Base-by-base conservation (phyloP, 2,888 invertebrate genomes). In the Mesochorus sp. region DNA sequence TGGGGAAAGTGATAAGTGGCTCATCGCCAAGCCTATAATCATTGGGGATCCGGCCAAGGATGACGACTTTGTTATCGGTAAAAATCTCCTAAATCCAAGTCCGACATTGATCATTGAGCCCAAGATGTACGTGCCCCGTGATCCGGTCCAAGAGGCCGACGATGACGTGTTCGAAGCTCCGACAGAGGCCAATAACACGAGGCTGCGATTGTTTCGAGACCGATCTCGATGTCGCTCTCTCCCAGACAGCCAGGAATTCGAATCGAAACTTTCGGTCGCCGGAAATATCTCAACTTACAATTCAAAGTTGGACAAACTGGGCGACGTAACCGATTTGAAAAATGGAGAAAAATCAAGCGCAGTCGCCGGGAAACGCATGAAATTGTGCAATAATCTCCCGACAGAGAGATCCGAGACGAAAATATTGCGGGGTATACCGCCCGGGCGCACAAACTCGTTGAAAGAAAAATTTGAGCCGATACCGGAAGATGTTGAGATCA, bases 381-480 rank as follows among this genome's bases (percentile, higher is more conserved):
- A 78, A 66, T 84, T 83, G 12, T 57, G 79, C 3, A 80, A 78
- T 8, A 81, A 80, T 12, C 44, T 14, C 17, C 19, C 19, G 6
- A 34, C 10, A 14, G 51, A 57, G 10, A 6, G 80, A 55, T 17
- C 49, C 37, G 0, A 8, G 26, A 0, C 34, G 1, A 55, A 28
- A 42, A 47, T 59, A 3, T 31, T 37, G 10, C 14, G 28, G 12
- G 6, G 2, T 8, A 64, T 26, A 3, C 44, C 67, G 8, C 37
- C 70, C 17, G 84, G 84, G 28, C 82, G 85, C 47, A 86, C 86
- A 10, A 84, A 82, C 49, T 87, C 85, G 74, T 81, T 87, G 71
- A 85, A 83, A 84, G 87, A 87, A 73, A 87, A 87, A 77, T 87
- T 88, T 77, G 87, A 87, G 71, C 85, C 84, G 24, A 87, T 87